Percentiles rank a stretch among this genome's conserved stretches.
Evolutionary conservation across 1,140 invertebrate species (phyloP).

Genomic region (Polypedilum vanderplanki): DNA sequence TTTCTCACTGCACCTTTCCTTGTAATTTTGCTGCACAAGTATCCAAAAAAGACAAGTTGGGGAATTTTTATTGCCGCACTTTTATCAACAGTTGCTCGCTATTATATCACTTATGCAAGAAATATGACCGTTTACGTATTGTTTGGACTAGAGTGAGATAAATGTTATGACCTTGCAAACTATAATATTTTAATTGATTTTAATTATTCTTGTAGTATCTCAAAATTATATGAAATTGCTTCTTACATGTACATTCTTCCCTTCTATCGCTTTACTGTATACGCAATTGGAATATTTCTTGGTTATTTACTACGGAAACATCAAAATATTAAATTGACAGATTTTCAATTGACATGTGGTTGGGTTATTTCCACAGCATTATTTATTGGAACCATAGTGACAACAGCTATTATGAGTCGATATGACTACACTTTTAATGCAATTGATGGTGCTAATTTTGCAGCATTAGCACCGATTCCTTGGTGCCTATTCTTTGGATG

Average conservation of each 20-base stretch:
- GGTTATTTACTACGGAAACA: conserved; percentile 53
- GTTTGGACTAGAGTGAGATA: conserved; percentile 59
- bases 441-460: conserved; percentile 58
- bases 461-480: conserved; percentile 63
- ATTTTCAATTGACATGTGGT: conserved; percentile 48
- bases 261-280: conserved; percentile 59
- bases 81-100: conserved; percentile 53
- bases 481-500: conserved; percentile 62
- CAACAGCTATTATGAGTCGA: conserved; percentile 56
- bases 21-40: conserved; percentile 55
- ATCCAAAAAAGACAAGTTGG: conserved; percentile 45
- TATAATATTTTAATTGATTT: conserved; percentile 21
- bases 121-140: conserved; percentile 57
- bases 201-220: conserved; percentile 47
- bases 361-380: conserved; percentile 48
- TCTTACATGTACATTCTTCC: conserved; percentile 65
- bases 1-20: conserved; percentile 66
- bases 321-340: conserved; percentile 40
- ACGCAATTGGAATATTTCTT: conserved; percentile 60
- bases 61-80: conserved; percentile 44
- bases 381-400: conserved; percentile 51
- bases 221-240: conserved; percentile 60
- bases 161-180: background rate
- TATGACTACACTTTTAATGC: conserved; percentile 58
- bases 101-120: conserved; percentile 51